These are phyloP conservation scores for Crotalus viridis DNA, from an alignment of 2,113 vertebrate genomes.

Conservation along the genomic window DNA sequence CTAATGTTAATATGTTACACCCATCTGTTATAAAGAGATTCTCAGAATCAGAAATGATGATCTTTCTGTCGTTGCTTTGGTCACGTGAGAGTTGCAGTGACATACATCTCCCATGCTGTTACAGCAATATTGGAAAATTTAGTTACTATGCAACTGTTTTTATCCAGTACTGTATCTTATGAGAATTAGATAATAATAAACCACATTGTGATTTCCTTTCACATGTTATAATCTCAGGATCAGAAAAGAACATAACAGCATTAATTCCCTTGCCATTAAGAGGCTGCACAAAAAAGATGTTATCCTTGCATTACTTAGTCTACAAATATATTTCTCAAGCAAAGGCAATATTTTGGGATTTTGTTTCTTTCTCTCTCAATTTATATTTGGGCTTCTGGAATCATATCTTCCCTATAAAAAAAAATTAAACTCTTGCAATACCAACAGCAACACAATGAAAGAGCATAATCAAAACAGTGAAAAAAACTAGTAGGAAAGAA, in stretches of 20 bases:
- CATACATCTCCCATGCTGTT: background rate
- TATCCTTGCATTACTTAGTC: background rate
- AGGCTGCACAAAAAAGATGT: background rate
- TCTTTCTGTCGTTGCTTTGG: background rate
- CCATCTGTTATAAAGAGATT: background rate
- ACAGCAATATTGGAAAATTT: background rate
- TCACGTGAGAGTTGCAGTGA: background rate
- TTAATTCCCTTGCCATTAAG: background rate
- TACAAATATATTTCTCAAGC: background rate
- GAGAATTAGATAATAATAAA: background rate
- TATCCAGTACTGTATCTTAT: background rate
- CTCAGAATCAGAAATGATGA: background rate
- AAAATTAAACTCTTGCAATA: background rate
- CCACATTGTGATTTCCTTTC: background rate
- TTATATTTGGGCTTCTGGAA: background rate
- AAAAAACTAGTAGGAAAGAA: background rate
- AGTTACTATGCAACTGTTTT: background rate
- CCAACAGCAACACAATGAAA: background rate
- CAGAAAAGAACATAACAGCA: background rate
- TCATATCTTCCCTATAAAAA: background rate
- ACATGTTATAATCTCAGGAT: background rate
- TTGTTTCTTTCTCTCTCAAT: background rate
- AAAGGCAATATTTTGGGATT: background rate
- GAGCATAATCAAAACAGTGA: background rate
- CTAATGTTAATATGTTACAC: background rate